Conservation (phyloP, 2,888 invertebrate species). For the Agrochola lota region DNA sequence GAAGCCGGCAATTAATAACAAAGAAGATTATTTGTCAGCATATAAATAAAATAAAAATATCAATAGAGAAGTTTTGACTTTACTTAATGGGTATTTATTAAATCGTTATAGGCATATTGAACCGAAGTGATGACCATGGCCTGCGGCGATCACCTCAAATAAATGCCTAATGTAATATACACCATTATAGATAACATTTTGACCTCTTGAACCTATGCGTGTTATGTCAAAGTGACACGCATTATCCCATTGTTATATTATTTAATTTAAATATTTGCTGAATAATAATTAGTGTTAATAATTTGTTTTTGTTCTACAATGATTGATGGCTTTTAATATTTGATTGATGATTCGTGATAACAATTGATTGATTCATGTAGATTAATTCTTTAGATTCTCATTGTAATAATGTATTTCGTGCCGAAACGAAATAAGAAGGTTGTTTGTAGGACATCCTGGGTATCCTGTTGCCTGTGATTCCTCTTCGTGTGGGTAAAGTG, state of each 20-base stretch:
- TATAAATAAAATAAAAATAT: too few species aligned
- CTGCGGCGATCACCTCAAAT: constrained; percentile 2
- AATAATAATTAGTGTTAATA: neutral
- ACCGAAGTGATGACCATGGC: constrained; percentile 2
- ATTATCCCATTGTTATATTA: constrained; percentile 5
- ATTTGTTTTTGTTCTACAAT: constrained; percentile 6
- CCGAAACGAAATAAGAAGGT: too few species aligned
- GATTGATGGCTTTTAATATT: constrained; percentile 16
- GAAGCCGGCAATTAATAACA: too few species aligned
- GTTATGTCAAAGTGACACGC: neutral
- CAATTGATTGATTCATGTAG: constrained; percentile 9
- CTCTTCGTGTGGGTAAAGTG: too few species aligned
- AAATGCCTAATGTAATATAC: constrained; percentile 24
- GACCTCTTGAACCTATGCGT: constrained; percentile 9
- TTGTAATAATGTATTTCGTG: too few species aligned
- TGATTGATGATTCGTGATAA: constrained; percentile 10
- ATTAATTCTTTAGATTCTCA: too few species aligned
- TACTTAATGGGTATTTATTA: too few species aligned
- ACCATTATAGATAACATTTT: constrained; percentile 18
- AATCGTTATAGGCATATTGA: neutral
- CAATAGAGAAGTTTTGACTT: too few species aligned
- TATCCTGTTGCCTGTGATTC: too few species aligned
- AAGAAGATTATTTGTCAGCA: too few species aligned
- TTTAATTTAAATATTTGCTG: constrained; percentile 16
- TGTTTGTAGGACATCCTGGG: too few species aligned